Evolutionary conservation across 2,113 vertebrate species (phyloP), one percentile per base, ranked within the genome.

Genomic region (Lamprotornis superbus): DNA sequence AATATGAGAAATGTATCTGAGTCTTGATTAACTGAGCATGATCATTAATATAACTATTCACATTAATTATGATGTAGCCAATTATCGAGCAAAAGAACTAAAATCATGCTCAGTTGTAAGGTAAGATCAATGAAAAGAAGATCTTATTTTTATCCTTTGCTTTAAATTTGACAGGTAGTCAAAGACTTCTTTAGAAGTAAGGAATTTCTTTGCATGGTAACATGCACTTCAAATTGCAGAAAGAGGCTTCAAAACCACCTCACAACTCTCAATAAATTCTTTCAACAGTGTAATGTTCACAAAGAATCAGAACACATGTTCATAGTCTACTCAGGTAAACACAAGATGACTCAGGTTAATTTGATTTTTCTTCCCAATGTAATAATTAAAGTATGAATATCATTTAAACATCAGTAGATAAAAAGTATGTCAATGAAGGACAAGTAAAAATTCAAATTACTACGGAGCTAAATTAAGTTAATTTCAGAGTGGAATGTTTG

Each of bases 381-480:
- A 10, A 40, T 96, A 92, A 96, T 92, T 95, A 60, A 95, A 88
- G 61, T 52, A 35, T 86, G 81, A 95, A 65, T 97, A 70, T 94
- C 8, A 96, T 84, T 95, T 95, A 93, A 88, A 89, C 89, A 91
- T 91, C 78, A 93, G 47, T 67, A 96, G 89, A 95, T 96, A 89
- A 97, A 97, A 97, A 93, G 81, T 57, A 91, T 97, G 98, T 87
- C 97, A 96, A 74, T 87, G 88, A 94, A 95, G 87, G 81, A 88
- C 77, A 83, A 94, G 85, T 46, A 77, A 63, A 96, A 97, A 96
- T 93, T 93, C 94, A 96, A 96, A 98, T 97, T 97, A 98, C 92
- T 93, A 87, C 92, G 89, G 64, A 92, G 69, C 83, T 90, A 95
- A 95, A 93, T 88, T 74, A 95, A 82, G 74, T 88, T 96, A 95